Percentiles rank a stretch among this genome's conserved stretches.
These are phyloP conservation scores for Latrodectus elegans DNA, from an alignment of 2,888 invertebrate species.

Conservation along the genomic window DNA sequence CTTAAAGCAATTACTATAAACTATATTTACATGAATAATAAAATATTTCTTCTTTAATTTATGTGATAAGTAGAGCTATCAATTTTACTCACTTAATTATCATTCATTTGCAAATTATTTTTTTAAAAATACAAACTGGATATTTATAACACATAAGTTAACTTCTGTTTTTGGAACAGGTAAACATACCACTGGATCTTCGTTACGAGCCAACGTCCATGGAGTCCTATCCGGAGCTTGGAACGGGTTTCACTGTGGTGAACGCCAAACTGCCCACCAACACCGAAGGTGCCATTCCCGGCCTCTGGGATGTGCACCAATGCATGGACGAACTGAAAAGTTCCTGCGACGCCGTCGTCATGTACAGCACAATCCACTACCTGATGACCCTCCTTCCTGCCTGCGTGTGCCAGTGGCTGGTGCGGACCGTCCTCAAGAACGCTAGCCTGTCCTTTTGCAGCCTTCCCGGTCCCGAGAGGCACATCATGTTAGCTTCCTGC, in stretches of 20 bases:
- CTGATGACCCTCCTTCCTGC: conserved; percentile 75
- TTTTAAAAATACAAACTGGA: too few relatives aligned
- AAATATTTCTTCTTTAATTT: too few relatives aligned
- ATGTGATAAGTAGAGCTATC: too few relatives aligned
- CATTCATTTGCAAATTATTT: too few relatives aligned
- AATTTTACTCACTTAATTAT: too few relatives aligned
- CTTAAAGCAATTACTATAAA: too few relatives aligned
- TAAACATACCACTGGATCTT: conserved; percentile 75
- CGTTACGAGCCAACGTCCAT: conserved; percentile 73
- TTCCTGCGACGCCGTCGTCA: conserved; percentile 77
- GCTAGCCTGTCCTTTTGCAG: conserved; percentile 76
- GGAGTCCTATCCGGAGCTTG: conserved; percentile 72
- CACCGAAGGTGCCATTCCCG: conserved; percentile 79
- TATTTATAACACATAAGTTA: too few relatives aligned
- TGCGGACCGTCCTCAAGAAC: conserved; percentile 72
- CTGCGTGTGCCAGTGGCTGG: conserved; percentile 73
- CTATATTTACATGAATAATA: too few relatives aligned
- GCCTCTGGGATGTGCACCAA: conserved; percentile 78
- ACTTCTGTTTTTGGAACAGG: conserved; percentile 71
- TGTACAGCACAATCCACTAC: conserved; percentile 76
- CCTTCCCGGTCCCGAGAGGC: conserved; percentile 77
- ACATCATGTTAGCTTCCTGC: conserved; percentile 75
- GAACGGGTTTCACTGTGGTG: conserved; percentile 75
- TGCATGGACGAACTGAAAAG: conserved; percentile 77
- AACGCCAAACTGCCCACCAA: conserved; percentile 76